A percentile compares a stretch with the other conserved stretches of the same genome.
Conservation (phyloP, 1,140 invertebrate genomes). For the Pogonomyrmex barbatus region DNA sequence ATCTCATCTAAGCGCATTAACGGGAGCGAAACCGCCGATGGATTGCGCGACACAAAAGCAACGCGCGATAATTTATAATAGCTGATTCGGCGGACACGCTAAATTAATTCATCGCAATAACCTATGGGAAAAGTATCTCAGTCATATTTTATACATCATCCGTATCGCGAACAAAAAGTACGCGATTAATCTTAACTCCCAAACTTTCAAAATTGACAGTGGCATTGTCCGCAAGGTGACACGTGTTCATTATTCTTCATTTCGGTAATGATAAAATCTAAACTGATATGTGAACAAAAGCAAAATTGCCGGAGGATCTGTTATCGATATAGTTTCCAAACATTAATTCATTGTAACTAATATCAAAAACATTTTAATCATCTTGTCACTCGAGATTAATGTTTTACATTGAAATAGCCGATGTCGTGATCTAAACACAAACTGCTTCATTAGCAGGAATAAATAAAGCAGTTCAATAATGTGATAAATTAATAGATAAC, state of each 20-base stretch:
- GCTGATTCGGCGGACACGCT: slow-evolving; percentile 18
- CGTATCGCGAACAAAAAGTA: slow-evolving; percentile 44
- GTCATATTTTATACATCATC: slow-evolving; percentile 32
- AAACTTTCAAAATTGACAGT: slow-evolving; percentile 29
- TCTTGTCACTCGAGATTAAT: neutral
- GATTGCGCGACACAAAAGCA: slow-evolving; percentile 43
- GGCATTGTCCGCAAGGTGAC: slow-evolving; percentile 11
- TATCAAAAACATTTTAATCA: slow-evolving; percentile 24
- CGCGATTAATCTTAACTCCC: slow-evolving; percentile 34
- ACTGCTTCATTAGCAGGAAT: neutral
- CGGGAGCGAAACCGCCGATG: neutral
- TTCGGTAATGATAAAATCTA: slow-evolving; percentile 1
- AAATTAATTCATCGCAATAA: slow-evolving; percentile 56
- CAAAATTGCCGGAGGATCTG: neutral
- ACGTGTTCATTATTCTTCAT: slow-evolving; percentile 36
- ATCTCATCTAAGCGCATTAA: slow-evolving; percentile 41
- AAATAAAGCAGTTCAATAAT: neutral
- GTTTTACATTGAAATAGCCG: neutral
- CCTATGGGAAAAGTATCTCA: slow-evolving; percentile 32
- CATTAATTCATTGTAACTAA: neutral
- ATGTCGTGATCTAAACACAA: neutral
- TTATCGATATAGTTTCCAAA: neutral
- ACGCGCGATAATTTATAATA: slow-evolving; percentile 62
- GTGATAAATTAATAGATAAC: neutral
- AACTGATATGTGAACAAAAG: slow-evolving; percentile 27